A percentile compares a stretch with the other conserved stretches of the same genome.
These are phyloP conservation scores for Gasterosteus aculeatus DNA, from an alignment of 2,113 vertebrate species.

Conservation along the genomic window DNA sequence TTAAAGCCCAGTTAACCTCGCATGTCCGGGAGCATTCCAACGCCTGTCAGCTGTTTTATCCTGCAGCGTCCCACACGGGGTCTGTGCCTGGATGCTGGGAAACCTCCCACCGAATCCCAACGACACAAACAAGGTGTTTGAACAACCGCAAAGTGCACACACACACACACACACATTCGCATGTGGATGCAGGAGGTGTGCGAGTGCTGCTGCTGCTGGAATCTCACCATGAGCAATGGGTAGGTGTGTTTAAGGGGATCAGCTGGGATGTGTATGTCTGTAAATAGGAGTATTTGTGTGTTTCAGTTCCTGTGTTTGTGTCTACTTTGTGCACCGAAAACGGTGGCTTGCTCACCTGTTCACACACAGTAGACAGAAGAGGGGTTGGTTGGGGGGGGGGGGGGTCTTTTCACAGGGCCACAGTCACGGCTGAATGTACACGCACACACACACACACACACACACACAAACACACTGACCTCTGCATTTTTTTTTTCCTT, in stretches of 20 bases:
- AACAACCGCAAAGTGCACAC: constrained; percentile 51
- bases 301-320: constrained; percentile 54
- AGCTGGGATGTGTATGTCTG: constrained; percentile 56
- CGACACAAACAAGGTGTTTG: constrained; percentile 64
- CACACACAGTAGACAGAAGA: constrained; percentile 69
- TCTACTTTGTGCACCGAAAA: constrained; percentile 43
- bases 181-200: constrained; percentile 31
- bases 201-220: constrained; percentile 24
- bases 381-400: constrained; percentile 41
- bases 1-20: constrained; percentile 72
- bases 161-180: constrained; percentile 28
- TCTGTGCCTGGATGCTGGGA: constrained; percentile 51
- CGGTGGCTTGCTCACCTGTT: constrained; percentile 77
- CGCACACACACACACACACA: constrained; percentile 39
- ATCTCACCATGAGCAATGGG: constrained; percentile 29
- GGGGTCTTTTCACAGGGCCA: constrained; percentile 47
- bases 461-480: constrained; percentile 41
- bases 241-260: constrained; percentile 52
- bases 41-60: constrained; percentile 59
- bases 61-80: constrained; percentile 46
- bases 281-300: constrained; percentile 54
- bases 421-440: constrained; percentile 53
- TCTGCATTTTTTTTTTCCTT: constrained; percentile 48
- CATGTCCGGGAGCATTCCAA: constrained; percentile 57
- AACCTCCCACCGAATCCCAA: constrained; percentile 42